Base-by-base conservation (phyloP, 2,888 invertebrate genomes). In the Brenthis ino region DNA sequence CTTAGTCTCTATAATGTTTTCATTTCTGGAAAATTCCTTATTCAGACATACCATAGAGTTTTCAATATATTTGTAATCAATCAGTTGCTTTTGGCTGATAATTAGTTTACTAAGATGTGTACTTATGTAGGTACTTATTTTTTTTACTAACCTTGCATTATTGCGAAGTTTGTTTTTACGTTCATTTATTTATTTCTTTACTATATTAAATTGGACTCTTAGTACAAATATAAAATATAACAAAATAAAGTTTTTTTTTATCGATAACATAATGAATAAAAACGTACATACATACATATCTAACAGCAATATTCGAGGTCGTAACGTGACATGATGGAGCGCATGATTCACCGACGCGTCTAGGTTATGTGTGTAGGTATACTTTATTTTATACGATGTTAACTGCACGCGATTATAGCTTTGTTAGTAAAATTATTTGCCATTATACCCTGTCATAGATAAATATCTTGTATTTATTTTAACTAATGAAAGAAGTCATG, bases 331-430 rank as follows among this genome's bases (percentile, higher is more conserved):
- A 87, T 85, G 87, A 85, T 82, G 83, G 76, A 83, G 85, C 82
- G 83, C 81, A 84, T 90, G 91, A 91, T 85, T 91, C 90, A 91
- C 83, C 80, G 76, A 73, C 75, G 80, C 80, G 83, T 85, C 84
- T 82, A 78, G 83, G 83, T 83, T 80, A 28, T 82, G 74, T 79
- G 73, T 72, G 73, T 67, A 60, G 66, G 67, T 58, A 58, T 58
- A 68, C 58, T 58, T 63, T 16, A 58, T 56, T 70, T 58, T 63
- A 63, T 61, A n/a, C 50, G 58, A 64, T 65, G 54, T 57, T 68
- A 68, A 63, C 68, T 51, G 57, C 24, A 24, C 33, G 43, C 51
- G 61, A 51, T 61, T 61, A 61, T 33, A 61, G 13, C 33, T 61
- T 50, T 61, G 51, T 61, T 53, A 61, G 51, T 37, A 16, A 50